Conservation (phyloP, 2,888 invertebrate species). For the Scaptomyza cyrtandrae region DNA sequence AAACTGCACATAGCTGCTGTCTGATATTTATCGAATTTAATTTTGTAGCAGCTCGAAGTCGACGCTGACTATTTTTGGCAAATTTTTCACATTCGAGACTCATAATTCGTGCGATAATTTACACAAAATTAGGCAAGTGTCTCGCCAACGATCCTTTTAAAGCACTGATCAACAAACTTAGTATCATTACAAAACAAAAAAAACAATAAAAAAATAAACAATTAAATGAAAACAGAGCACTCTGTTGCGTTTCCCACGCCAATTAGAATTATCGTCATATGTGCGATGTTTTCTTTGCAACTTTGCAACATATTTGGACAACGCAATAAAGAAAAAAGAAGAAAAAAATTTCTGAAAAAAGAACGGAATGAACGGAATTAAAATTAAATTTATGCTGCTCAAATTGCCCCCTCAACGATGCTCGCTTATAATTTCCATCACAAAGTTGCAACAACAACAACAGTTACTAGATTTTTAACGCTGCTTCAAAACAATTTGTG, state of each 20-base stretch:
- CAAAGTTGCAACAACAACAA: slow-evolving; percentile 36
- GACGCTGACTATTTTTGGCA: slow-evolving; percentile 70
- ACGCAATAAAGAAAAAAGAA: slow-evolving; percentile 8
- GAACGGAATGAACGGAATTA: slow-evolving; percentile 13
- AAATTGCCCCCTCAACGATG: slow-evolving; percentile 52
- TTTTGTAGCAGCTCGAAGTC: slow-evolving; percentile 40
- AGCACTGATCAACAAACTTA: slow-evolving; percentile 40
- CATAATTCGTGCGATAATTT: slow-evolving; percentile 81
- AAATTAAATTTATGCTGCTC: slow-evolving; percentile 67
- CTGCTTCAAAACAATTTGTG: slow-evolving; percentile 48
- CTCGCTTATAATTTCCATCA: slow-evolving; percentile 47
- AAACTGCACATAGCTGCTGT: slow-evolving; percentile 39
- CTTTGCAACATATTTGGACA: slow-evolving; percentile 45
- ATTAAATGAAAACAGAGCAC: slow-evolving; percentile 29
- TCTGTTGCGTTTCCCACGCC: slow-evolving; percentile 68
- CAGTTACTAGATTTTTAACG: slow-evolving; percentile 33
- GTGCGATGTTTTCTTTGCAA: slow-evolving; percentile 39
- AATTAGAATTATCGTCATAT: slow-evolving; percentile 64
- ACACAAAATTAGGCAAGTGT: slow-evolving; percentile 80
- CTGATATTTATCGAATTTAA: slow-evolving; percentile 72
- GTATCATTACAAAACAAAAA: slow-evolving; percentile 17
- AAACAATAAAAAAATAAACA: neutral
- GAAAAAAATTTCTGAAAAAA: slow-evolving; percentile 13
- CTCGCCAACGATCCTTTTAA: slow-evolving; percentile 74
- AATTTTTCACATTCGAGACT: slow-evolving; percentile 73